phyloP scores from a whole-genome alignment of 1,140 invertebrate species.

The Gyrodactylus salaris region DNA sequence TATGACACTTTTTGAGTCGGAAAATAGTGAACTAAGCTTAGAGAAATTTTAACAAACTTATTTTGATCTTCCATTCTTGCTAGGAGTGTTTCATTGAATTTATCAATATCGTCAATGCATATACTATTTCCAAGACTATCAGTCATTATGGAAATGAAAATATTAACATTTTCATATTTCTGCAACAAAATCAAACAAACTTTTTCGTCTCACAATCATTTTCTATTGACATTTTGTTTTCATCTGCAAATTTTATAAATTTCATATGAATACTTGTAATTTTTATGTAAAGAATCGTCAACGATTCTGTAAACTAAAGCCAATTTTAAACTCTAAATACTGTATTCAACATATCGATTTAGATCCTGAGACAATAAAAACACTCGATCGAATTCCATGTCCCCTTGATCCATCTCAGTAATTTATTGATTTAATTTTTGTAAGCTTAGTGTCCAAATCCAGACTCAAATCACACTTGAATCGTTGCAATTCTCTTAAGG shows the following conservation, averaged over 20 bases:
- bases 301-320: neutral
- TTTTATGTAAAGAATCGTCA: neutral
- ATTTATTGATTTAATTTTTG: neutral
- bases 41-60: neutral
- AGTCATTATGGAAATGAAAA: no score
- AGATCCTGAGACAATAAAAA: neutral
- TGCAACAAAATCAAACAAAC: no score
- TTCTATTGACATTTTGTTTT: no score
- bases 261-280: neutral
- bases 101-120: no score
- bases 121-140: no score
- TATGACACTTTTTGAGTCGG: neutral
- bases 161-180: no score
- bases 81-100: neutral
- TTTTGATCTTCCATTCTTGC: neutral
- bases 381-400: neutral
- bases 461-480: neutral
- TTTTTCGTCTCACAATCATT: no score
- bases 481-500: neutral
- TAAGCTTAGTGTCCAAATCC: neutral
- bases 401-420: neutral
- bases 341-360: neutral
- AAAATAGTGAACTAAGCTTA: neutral
- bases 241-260: no score
- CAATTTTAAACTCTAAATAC: neutral